These are phyloP conservation scores for Hyperopisus bebe DNA, from an alignment of 2,113 vertebrate genomes.

Conservation along the genomic window DNA sequence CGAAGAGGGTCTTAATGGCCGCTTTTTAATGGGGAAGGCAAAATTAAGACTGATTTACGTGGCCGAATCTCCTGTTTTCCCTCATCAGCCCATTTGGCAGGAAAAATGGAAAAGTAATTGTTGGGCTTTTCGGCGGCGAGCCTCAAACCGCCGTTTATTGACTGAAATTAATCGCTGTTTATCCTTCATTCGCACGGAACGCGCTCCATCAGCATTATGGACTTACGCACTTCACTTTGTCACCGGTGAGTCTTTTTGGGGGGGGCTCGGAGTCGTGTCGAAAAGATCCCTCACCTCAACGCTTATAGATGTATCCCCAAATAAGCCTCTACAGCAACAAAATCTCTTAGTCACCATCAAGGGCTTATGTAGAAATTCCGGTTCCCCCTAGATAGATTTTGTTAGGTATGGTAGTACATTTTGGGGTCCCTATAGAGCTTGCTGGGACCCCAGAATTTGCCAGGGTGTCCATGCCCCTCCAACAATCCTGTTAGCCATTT, in stretches of 20 bases:
- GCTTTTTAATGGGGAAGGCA: conserved; percentile 99
- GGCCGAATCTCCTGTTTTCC: conserved; percentile 89
- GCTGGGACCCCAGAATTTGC: background rate
- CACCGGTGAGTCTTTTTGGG: conserved; percentile 70
- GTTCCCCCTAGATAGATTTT: background rate
- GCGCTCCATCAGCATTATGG: conserved; percentile 78
- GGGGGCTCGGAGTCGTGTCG: conserved; percentile 63
- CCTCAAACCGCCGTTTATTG: conserved; percentile 88
- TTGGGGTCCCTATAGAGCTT: background rate
- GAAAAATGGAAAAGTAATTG: conserved; percentile 94
- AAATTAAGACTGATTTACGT: conserved; percentile 99
- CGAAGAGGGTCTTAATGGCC: conserved; percentile 97
- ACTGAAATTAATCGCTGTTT: conserved; percentile 90
- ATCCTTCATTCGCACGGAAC: conserved; percentile 79
- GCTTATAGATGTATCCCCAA: background rate
- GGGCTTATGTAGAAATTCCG: background rate
- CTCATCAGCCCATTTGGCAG: conserved; percentile 97
- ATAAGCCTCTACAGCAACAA: background rate
- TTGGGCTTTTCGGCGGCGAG: conserved; percentile 76
- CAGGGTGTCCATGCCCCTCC: background rate
- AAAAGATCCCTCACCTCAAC: conserved; percentile 67
- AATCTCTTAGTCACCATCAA: background rate
- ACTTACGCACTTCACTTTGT: conserved; percentile 65
- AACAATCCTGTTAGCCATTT: background rate
- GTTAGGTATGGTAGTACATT: background rate